Evolutionary conservation across 2,888 invertebrate species (phyloP), one percentile per base, ranked within the genome.

Genomic region (Watsonalla binaria): DNA sequence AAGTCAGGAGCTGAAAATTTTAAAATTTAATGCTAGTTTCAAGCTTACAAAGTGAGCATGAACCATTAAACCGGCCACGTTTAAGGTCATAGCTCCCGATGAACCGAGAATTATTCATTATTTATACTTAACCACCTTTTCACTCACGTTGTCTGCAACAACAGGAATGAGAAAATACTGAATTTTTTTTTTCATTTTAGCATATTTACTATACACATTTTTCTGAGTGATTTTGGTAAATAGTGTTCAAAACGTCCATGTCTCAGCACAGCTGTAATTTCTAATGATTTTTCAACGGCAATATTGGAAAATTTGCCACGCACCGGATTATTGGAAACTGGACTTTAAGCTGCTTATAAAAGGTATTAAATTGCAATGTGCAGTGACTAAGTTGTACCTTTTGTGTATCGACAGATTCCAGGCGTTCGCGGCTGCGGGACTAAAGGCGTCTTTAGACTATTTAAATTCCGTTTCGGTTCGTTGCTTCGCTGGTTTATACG

Each of bases 391-490:
- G 63, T 69, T 74, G 69, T 59, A 70, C 68, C 70, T 67, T 78
- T 76, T 67, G 55, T 56, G 59, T 63, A 62, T 66, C 58, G 72
- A 65, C 60, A 68, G 68, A 74, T 72, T 75, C 75, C 76, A 66
- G 68, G 72, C 78, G 79, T 70, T 76, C 72, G 66, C 67, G 68
- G 72, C 66, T 71, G 73, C 70, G 74, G 70, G 74, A 71, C 76
- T 80, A 82, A 82, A 88, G 80, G 80, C 82, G 82, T 82, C 84
- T 86, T 80, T 79, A 84, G 89, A 89, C 90, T 88, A 90, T 88
- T 90, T 88, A 88, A 89, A 90, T 91, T 90, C 91, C 90, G 62
- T 81, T 87, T 70, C 84, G 89, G 91, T 89, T 91, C 90, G 91
- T 91, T 91, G 91, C 91, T 78, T 83, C 75, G 78, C 83, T 91